These are phyloP conservation scores for Calycopis cecrops DNA, from an alignment of 1,140 invertebrate genomes.

Conservation along the genomic window DNA sequence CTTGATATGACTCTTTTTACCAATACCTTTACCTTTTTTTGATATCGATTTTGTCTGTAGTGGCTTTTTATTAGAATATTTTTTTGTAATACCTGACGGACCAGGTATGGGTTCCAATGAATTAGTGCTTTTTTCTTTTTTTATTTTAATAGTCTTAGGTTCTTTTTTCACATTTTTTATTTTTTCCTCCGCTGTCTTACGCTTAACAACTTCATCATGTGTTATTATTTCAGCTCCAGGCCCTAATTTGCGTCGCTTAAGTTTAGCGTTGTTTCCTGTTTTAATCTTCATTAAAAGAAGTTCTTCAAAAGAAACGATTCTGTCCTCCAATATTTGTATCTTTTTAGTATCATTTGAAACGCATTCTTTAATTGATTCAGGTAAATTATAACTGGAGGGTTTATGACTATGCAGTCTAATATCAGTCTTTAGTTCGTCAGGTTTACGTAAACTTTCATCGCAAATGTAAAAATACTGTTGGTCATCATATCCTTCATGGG, in stretches of 20 bases:
- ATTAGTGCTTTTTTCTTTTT: too few relatives aligned
- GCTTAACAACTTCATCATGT: constrained; percentile 24
- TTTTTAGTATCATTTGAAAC: constrained; percentile 5
- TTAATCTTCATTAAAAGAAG: constrained; percentile 24
- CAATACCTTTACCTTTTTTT: too few relatives aligned
- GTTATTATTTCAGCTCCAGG: constrained; percentile 28
- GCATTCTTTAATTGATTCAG: constrained; percentile 6
- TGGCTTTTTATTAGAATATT: too few relatives aligned
- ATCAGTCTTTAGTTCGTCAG: too few relatives aligned
- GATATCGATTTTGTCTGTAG: too few relatives aligned
- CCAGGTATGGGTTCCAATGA: too few relatives aligned
- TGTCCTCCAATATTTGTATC: constrained; percentile 6
- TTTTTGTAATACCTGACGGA: too few relatives aligned
- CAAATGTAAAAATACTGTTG: too few relatives aligned
- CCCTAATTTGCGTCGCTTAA: constrained; percentile 22
- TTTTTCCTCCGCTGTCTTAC: constrained; percentile 15
- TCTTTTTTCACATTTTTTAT: constrained; percentile 15
- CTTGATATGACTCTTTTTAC: too few relatives aligned
- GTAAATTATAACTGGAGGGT: too few relatives aligned
- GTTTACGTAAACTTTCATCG: too few relatives aligned
- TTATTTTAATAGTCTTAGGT: neutral
- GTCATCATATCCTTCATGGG: too few relatives aligned
- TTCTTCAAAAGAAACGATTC: constrained; percentile 22
- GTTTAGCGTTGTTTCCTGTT: constrained; percentile 14
- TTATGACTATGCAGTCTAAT: neutral